Base-by-base conservation (phyloP, 1,140 invertebrate species). In the Delia radicum region DNA sequence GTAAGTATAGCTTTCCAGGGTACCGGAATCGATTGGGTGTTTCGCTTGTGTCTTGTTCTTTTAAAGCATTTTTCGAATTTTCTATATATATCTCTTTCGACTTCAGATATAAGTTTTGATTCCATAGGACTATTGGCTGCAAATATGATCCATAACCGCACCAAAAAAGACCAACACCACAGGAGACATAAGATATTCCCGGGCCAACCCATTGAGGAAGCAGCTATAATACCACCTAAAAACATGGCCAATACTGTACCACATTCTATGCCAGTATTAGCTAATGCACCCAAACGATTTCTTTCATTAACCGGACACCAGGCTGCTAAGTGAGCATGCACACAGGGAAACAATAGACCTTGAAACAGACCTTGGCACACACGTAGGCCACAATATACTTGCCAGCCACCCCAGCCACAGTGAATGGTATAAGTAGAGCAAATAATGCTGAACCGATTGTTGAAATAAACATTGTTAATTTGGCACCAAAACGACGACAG, bases 1-100 rank as follows among this genome's bases (percentile, higher is more conserved):
- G 93, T 88, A 12, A 94, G 88, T 48, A 98, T 95, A 3, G 89
- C 85, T 48, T 86, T 87, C 95, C 94, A 97, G 2, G 95, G 95
- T 21, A 83, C 78, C 0, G 80, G 80, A 55, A 78, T 80, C 3
- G 7, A 78, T 75, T 72, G 1, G 75, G 65, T 1, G 67, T 31
- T 3, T 29, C 75, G 18, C 76, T 75, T 0, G 62, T 28, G 2
- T 80, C 74, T 8, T 78, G 55, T 28, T 76, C 73, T 15, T 77
- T 85, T 76, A 78, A 78, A 1, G 75, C 65, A 55, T 76, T 83
- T 8, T 80, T 80, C 2, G 80, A 82, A 0, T 74, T 71, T 79
- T 92, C 89, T 73, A 94, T 93, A 75, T 92, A 93, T n/a, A 13
- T 83, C 79, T 75, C 84, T 88, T 80, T 95, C 93, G n/a, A 84